These are phyloP conservation scores for Drosophila orena DNA, from an alignment of 1,140 invertebrate species.

Conservation along the genomic window DNA sequence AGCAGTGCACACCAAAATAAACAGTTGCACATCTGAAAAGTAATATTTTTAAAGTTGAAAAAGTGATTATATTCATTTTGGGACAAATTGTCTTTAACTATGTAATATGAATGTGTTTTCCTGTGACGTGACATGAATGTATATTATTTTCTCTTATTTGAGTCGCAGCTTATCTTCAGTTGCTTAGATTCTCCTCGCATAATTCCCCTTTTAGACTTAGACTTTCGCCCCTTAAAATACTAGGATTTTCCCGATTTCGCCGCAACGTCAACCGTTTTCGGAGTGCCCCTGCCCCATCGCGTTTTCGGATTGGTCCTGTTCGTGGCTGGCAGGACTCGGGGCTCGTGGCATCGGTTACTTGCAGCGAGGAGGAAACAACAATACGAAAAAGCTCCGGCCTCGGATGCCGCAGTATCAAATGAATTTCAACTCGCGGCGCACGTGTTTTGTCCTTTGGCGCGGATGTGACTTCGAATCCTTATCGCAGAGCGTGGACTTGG, in stretches of 20 bases:
- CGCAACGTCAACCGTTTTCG: slow-evolving; percentile 2
- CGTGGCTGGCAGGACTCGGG: slow-evolving; percentile 10
- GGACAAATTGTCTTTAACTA: too few species aligned
- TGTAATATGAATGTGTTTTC: too few species aligned
- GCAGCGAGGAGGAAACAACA: slow-evolving; percentile 19
- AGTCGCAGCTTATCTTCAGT: too few species aligned
- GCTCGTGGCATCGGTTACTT: slow-evolving; percentile 12
- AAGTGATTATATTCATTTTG: too few species aligned
- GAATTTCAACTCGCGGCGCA: slow-evolving; percentile 66
- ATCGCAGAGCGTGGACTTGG: slow-evolving; percentile 15
- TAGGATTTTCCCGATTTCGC: slow-evolving; percentile 12
- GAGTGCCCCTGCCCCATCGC: not conserved
- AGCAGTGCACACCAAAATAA: not conserved
- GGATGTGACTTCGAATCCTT: slow-evolving; percentile 28
- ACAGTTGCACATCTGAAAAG: too few species aligned
- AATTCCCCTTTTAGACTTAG: not conserved
- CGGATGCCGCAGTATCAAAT: slow-evolving; percentile 63
- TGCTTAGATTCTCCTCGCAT: too few species aligned
- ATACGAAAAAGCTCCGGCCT: slow-evolving; percentile 31
- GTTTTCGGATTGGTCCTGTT: not conserved
- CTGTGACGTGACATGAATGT: too few species aligned
- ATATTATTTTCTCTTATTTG: too few species aligned
- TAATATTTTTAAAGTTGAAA: too few species aligned
- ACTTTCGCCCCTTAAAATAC: slow-evolving; percentile 3
- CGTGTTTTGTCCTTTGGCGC: slow-evolving; percentile 52